These are phyloP conservation scores for Drosophila erecta DNA, from an alignment of 1,140 invertebrate genomes.

Conservation along the genomic window DNA sequence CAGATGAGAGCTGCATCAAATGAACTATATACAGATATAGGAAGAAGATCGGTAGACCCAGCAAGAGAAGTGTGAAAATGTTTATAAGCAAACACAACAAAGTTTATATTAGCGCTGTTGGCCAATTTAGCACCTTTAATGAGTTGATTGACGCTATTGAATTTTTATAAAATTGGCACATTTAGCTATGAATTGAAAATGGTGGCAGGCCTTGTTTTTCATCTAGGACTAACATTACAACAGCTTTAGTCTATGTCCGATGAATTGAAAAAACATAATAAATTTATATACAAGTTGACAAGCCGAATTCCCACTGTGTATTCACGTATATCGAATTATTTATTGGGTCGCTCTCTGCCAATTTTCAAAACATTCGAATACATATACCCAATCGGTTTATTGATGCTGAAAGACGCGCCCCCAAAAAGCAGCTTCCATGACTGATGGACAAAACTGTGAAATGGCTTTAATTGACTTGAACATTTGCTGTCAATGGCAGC, in stretches of 20 bases:
- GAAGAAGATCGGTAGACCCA: constrained; percentile 11
- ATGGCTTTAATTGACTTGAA: constrained; percentile 64
- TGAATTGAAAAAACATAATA: not conserved
- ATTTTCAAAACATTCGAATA: constrained; percentile 45
- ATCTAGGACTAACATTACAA: not conserved
- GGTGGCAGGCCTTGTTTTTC: not conserved
- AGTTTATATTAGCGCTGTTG: constrained; percentile 49
- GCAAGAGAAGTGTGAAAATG: constrained; percentile 21
- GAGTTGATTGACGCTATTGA: constrained; percentile 28
- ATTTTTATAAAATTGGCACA: constrained; percentile 9
- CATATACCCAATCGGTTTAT: constrained; percentile 23
- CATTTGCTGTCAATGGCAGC: constrained; percentile 60
- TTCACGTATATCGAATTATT: constrained; percentile 28
- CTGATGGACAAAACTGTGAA: constrained; percentile 32
- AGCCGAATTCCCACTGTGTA: constrained; percentile 14
- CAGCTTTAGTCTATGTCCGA: not conserved
- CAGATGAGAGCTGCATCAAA: constrained; percentile 13
- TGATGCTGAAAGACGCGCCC: constrained; percentile 64
- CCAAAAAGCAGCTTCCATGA: constrained; percentile 32
- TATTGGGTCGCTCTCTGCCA: constrained; percentile 22
- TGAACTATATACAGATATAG: constrained; percentile 56
- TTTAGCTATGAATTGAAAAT: not conserved
- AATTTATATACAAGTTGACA: not conserved
- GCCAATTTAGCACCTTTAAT: constrained; percentile 57
- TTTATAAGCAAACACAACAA: constrained; percentile 17